Evolutionary conservation across 2,888 invertebrate species (phyloP).

Genomic region (Rhabditoides inermis): DNA sequence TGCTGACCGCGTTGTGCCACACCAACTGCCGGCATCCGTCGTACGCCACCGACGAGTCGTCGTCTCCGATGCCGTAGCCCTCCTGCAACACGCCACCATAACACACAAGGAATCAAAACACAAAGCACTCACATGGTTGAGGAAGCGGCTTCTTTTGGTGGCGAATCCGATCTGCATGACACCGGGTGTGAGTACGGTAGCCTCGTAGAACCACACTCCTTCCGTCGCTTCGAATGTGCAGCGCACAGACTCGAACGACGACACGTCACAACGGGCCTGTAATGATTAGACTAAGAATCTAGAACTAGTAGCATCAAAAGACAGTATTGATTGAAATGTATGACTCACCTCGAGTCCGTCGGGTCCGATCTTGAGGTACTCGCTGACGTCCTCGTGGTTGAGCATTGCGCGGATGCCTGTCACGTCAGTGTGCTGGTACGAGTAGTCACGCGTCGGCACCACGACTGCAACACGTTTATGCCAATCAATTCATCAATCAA

Average conservation of each 20-base stretch:
- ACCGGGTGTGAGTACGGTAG: constrained; percentile 74
- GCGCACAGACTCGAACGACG: constrained; percentile 84
- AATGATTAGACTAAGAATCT: neutral
- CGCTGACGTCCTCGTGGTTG: constrained; percentile 80
- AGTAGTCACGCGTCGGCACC: constrained; percentile 63
- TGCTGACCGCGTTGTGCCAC: constrained; percentile 77
- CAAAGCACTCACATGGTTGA: constrained; percentile 69
- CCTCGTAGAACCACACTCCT: constrained; percentile 83
- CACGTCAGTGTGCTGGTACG: constrained; percentile 71
- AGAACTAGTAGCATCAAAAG: neutral
- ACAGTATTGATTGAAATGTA: neutral
- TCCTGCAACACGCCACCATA: constrained; percentile 10
- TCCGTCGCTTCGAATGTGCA: constrained; percentile 76
- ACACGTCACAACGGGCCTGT: constrained; percentile 76
- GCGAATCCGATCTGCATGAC: constrained; percentile 98
- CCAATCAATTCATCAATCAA: neutral
- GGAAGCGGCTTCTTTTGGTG: constrained; percentile 78
- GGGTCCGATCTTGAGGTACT: constrained; percentile 83
- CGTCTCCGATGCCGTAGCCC: constrained; percentile 89
- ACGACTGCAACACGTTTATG: constrained; percentile 37
- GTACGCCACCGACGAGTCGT: constrained; percentile 77
- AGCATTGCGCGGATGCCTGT: constrained; percentile 74
- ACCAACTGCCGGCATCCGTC: constrained; percentile 82
- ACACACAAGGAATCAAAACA: neutral
- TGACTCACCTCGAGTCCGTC: constrained; percentile 70